These are phyloP conservation scores for Heloderma charlesbogerti DNA, from an alignment of 2,113 vertebrate genomes.

Conservation along the genomic window DNA sequence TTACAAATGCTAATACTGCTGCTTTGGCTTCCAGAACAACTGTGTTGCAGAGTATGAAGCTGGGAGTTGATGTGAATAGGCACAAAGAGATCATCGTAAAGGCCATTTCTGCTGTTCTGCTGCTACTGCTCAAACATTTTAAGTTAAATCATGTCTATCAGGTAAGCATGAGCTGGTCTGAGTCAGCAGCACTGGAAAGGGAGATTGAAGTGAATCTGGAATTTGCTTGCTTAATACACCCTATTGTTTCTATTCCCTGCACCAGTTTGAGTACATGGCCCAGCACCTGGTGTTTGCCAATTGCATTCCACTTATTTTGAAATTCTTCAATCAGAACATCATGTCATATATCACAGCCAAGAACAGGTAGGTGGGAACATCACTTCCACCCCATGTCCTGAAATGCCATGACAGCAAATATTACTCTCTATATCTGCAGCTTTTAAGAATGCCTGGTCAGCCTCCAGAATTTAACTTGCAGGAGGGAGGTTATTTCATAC, in stretches of 20 bases:
- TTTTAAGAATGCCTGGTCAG: neutral
- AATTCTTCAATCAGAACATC: constrained; percentile 99
- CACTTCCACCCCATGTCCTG: fast-evolving
- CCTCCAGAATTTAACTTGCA: neutral
- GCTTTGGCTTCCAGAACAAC: constrained; percentile 85
- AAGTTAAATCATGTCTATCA: constrained; percentile 98
- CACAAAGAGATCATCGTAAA: constrained; percentile 99
- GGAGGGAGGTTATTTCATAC: neutral
- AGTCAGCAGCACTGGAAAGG: neutral
- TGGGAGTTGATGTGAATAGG: constrained; percentile 95
- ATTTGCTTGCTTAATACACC: fast-evolving
- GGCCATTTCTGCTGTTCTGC: constrained; percentile 94
- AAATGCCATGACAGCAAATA: neutral
- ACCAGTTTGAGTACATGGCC: constrained; percentile 98
- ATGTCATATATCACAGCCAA: constrained; percentile 99
- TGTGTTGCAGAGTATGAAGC: constrained; percentile 97
- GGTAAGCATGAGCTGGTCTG: constrained; percentile 67
- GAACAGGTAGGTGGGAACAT: constrained; percentile 85
- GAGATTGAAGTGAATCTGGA: neutral
- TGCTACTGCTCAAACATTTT: constrained; percentile 96
- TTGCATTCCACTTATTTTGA: constrained; percentile 97
- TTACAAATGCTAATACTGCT: neutral
- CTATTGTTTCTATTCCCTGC: constrained; percentile 27
- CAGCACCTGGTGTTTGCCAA: constrained; percentile 98
- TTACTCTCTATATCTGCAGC: neutral